phyloP scores from a whole-genome alignment of 2,797 vertebrate genomes.

The Mycteria americana region DNA sequence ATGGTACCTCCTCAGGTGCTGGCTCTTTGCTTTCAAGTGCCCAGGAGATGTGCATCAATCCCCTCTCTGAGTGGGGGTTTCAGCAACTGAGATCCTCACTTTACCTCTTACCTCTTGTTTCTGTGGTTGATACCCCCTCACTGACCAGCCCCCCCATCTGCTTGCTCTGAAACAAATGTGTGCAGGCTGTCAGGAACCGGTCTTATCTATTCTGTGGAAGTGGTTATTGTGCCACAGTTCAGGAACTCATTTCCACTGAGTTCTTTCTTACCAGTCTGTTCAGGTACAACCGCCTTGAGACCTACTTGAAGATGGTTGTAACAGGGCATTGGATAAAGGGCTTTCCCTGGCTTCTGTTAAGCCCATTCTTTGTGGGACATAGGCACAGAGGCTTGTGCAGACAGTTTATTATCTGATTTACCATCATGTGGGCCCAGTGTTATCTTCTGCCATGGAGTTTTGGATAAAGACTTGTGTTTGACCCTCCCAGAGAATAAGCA shows the following conservation, averaged over 20 bases:
- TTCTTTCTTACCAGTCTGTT: background rate
- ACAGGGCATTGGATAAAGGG: background rate
- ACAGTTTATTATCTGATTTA: background rate
- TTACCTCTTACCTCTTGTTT: background rate
- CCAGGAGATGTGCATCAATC: background rate
- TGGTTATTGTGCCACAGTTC: background rate
- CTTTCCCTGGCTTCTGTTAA: background rate
- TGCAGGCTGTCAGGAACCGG: background rate
- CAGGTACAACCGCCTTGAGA: background rate
- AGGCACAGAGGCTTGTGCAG: background rate
- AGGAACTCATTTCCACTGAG: background rate
- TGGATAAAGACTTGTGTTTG: background rate
- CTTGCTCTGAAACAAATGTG: background rate
- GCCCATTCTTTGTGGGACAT: background rate
- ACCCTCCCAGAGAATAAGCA: background rate
- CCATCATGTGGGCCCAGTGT: background rate
- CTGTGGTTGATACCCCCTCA: background rate
- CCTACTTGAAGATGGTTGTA: background rate
- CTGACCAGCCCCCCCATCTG: too few relatives aligned
- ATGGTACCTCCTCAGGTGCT: background rate
- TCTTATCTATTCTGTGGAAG: background rate
- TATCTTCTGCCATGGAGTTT: background rate
- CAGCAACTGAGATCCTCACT: background rate
- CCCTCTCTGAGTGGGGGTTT: background rate
- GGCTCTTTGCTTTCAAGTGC: background rate